phyloP scores from a whole-genome alignment of 2,797 vertebrate species.

The Brachyalestes nurse region DNA sequence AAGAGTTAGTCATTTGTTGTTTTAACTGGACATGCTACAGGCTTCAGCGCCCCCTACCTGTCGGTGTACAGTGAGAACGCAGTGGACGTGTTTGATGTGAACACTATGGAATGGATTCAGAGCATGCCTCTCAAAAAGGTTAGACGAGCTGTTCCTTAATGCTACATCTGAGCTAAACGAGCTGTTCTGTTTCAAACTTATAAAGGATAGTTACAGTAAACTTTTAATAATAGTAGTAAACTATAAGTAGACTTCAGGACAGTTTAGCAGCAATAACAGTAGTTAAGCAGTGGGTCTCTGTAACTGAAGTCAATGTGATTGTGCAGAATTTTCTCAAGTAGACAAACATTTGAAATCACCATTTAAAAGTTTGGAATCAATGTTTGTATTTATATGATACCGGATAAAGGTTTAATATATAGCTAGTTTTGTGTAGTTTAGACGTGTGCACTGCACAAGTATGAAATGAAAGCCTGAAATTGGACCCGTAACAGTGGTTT shows the following conservation, averaged over 20 bases:
- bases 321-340: too few species aligned
- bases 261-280: neutral
- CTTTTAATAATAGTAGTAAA: neutral
- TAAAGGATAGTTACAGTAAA: neutral
- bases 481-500: too few species aligned
- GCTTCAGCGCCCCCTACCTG: slow-evolving; percentile 97
- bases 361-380: too few species aligned
- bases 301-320: too few species aligned
- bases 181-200: neutral
- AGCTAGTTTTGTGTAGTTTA: too few species aligned
- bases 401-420: too few species aligned
- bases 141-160: neutral
- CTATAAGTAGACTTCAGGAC: neutral
- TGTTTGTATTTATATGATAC: too few species aligned
- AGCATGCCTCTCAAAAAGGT: slow-evolving; percentile 98
- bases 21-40: slow-evolving; percentile 68
- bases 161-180: neutral
- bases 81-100: slow-evolving; percentile 96
- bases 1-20: neutral
- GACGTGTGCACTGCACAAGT: too few species aligned
- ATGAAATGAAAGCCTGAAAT: too few species aligned
- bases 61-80: slow-evolving; percentile 98
- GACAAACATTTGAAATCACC: too few species aligned
- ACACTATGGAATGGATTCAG: slow-evolving; percentile 99
- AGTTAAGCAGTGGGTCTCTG: neutral